Percentiles rank a stretch among this genome's conserved stretches.
phyloP scores from a whole-genome alignment of 2,888 invertebrate species.

The Dione juno region DNA sequence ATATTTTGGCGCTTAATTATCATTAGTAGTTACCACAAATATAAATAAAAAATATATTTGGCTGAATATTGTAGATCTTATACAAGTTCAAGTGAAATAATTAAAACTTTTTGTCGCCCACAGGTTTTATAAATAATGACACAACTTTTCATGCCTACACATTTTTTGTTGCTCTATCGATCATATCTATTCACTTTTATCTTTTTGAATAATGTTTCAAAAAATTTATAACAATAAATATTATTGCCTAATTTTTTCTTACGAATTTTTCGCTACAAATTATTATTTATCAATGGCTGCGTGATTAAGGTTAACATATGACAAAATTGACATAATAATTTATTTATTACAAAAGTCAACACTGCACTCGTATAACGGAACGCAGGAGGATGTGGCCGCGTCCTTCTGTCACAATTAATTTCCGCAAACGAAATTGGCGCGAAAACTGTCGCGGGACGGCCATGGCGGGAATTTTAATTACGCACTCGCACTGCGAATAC shows the following conservation, averaged over 20 bases:
- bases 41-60: slow-evolving; percentile 18
- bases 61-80: slow-evolving; percentile 13
- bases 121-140: slow-evolving; percentile 24
- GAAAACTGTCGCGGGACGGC: slow-evolving; percentile 80
- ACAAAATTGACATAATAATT: background rate
- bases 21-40: slow-evolving; percentile 22
- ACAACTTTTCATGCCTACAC: slow-evolving; percentile 19
- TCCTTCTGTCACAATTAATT: slow-evolving; percentile 84
- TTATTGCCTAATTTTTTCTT: background rate
- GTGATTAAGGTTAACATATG: background rate
- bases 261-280: background rate
- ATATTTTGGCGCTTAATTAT: slow-evolving; percentile 34
- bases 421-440: slow-evolving; percentile 83
- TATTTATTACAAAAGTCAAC: slow-evolving; percentile 26
- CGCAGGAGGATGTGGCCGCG: slow-evolving; percentile 81
- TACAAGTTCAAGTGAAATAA: slow-evolving; percentile 19
- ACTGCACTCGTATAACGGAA: slow-evolving; percentile 67
- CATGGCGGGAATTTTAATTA: slow-evolving; percentile 83
- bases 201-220: slow-evolving; percentile 16
- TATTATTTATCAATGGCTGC: background rate
- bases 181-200: slow-evolving; percentile 14
- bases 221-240: slow-evolving; percentile 8
- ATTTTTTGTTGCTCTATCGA: slow-evolving; percentile 20
- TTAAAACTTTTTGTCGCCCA: slow-evolving; percentile 14
- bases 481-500: slow-evolving; percentile 83